Base-by-base conservation (phyloP, 2,888 invertebrate genomes). In the Thalpophila matura region DNA sequence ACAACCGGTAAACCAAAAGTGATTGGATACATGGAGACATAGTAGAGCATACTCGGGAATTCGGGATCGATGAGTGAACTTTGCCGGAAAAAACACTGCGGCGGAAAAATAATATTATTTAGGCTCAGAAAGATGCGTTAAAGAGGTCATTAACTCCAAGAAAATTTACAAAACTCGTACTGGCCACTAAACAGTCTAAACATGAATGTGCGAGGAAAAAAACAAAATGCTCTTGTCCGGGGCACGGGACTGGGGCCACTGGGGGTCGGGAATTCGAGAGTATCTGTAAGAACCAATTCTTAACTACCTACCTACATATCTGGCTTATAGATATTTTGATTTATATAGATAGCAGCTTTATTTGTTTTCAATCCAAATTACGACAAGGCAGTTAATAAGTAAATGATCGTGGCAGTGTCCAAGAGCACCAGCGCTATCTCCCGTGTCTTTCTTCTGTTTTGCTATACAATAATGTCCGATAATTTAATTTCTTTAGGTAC, bases 111-210 rank as follows among this genome's bases (percentile, higher is more conserved):
- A 9, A 6, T 9, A 10, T 18, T 27, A 5, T 18, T 33, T n/a
- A 12, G 37, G 7, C 9, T 40, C 18, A 6, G 12, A 9, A 27
- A 10, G 5, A 0, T 37, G 6, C 18, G 16, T 37, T 10, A 18
- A 68, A 12, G 14, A 40, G 69, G 46, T 60, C 24, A 35, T 18
- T n/a, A 40, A 46, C 40, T 35, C 24, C 27, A 42, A n/a, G n/a
- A n/a, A n/a, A 22, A 31, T 4, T 38, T 6, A 49, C 6, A 31
- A 33, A 33, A 26, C 29, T 37, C 6, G n/a, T 14, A 26, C 3
- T 18, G 31, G 12, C n/a, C 20, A 18, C 20, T 14, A 24, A 5
- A 24, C 5, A 24, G 5, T 3, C 24, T n/a, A n/a, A n/a, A n/a
- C n/a, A n/a, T n/a, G n/a, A n/a, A n/a, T n/a, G 4, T 6, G 12